Evolutionary conservation across 2,113 vertebrate species (phyloP), one percentile per base, ranked within the genome.

Genomic region (Triplophysa rosa): DNA sequence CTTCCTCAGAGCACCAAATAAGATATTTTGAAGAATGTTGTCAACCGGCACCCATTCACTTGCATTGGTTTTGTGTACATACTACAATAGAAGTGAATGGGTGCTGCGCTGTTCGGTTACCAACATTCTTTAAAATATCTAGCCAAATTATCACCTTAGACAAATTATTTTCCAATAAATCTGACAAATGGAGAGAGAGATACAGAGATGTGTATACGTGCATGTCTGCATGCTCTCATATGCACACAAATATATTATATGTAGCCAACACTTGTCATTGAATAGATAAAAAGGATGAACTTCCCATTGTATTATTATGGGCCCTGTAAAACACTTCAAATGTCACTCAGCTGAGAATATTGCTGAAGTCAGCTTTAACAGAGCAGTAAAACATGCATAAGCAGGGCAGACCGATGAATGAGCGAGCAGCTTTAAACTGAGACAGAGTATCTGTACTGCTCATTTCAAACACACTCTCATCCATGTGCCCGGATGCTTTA

Each of bases 341-440:
- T 45, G 37, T 13, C 21, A 62, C 26, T 47, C 71, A 74, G 71
- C 40, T 26, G 37, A 62, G 58, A 74, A 74, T 47, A 74, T 47
- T 24, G 58, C 72, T 73, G 70, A 59, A 42, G 33, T 73, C 70
- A 73, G 54, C 70, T 42, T 21, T 23, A 73, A 73, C 0, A 37
- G 26, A 40, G n/a, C 19, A 58, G 54, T 23, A 17, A 73, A 26
- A 23, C 56, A 1, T 61, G n/a, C 70, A 73, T 54, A 10, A 12
- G 21, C 33, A 24, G 42, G 54, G 14, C 13, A 9, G 70, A 24
- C 40, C 37, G 69, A 72, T 47, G 10, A 62, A 63, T 47, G 9
- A 29, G 71, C 37, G 21, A 45, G n/a, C 10, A 19, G 24, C 40
- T 62, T 26, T 16, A 62, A 74, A 62, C 71, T 1, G 21, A 61